Conservation (phyloP, 2,113 vertebrate species). For the Acrocephalus arundinaceus region DNA sequence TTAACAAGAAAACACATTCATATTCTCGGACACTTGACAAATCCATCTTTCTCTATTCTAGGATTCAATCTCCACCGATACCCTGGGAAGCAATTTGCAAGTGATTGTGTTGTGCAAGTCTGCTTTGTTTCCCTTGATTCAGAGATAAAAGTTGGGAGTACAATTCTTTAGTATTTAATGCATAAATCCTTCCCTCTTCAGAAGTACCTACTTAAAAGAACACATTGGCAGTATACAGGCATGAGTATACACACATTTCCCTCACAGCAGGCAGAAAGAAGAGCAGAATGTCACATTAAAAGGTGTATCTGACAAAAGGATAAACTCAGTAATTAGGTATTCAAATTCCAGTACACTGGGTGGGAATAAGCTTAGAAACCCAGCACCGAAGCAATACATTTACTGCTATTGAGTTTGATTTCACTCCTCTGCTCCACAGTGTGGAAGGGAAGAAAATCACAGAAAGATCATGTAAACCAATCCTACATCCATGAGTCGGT, state of each 20-base stretch:
- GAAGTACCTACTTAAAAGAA: not conserved
- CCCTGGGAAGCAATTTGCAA: not conserved
- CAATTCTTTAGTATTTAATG: not conserved
- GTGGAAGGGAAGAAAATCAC: not conserved
- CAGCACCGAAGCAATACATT: accelerated
- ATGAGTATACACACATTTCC: not conserved
- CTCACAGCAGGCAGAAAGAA: not conserved
- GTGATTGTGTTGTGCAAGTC: not conserved
- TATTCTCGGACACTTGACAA: not conserved
- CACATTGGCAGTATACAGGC: not conserved
- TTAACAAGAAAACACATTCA: not conserved
- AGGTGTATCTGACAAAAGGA: not conserved
- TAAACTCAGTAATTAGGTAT: not conserved
- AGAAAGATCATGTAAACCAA: not conserved
- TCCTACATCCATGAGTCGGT: accelerated
- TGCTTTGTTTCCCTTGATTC: not conserved
- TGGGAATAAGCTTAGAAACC: not conserved
- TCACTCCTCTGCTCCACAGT: not conserved
- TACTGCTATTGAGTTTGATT: not conserved
- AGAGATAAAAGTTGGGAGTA: not conserved
- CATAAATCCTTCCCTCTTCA: not conserved
- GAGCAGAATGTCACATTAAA: not conserved
- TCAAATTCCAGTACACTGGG: not conserved
- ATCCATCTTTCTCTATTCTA: not conserved
- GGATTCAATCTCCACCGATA: not conserved